A percentile compares a stretch with the other conserved stretches of the same genome.
These are phyloP conservation scores for Watsonalla cultraria DNA, from an alignment of 2,888 invertebrate species.

Conservation along the genomic window DNA sequence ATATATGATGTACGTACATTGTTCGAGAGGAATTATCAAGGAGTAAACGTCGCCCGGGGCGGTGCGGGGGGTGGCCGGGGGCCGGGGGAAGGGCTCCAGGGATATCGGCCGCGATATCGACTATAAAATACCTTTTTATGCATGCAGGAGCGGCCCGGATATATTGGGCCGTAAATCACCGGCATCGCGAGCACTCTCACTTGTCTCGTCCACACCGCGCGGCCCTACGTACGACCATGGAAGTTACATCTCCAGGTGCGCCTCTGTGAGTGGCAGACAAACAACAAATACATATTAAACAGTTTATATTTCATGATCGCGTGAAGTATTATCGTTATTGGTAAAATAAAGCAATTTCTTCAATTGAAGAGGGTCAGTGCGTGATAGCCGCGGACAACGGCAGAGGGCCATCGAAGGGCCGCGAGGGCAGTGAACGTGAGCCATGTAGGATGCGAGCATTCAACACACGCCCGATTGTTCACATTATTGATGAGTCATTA, in stretches of 20 bases:
- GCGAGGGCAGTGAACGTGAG: too few species aligned
- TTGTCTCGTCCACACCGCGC: constrained; percentile 7
- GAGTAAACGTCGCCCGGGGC: neutral
- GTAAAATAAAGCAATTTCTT: constrained; percentile 11
- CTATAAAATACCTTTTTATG: constrained; percentile 36
- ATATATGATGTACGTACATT: neutral
- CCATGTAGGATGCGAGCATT: too few species aligned
- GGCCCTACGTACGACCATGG: too few species aligned
- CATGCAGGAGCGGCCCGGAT: constrained; percentile 27
- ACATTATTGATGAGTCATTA: too few species aligned
- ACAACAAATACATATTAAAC: constrained; percentile 25
- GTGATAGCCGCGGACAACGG: neutral
- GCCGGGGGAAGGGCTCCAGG: neutral
- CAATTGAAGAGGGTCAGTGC: constrained; percentile 4
- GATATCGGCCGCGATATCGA: constrained; percentile 10
- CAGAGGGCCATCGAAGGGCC: too few species aligned
- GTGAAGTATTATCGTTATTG: constrained; percentile 21
- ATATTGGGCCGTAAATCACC: constrained; percentile 39
- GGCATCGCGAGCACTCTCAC: constrained; percentile 20
- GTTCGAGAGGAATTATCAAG: neutral
- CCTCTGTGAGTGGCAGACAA: constrained; percentile 6
- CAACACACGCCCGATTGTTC: too few species aligned
- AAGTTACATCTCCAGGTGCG: too few species aligned
- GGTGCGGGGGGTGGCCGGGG: neutral
- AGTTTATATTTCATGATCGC: constrained; percentile 28